phyloP scores from a whole-genome alignment of 2,888 invertebrate species.

The Dione vanillae region DNA sequence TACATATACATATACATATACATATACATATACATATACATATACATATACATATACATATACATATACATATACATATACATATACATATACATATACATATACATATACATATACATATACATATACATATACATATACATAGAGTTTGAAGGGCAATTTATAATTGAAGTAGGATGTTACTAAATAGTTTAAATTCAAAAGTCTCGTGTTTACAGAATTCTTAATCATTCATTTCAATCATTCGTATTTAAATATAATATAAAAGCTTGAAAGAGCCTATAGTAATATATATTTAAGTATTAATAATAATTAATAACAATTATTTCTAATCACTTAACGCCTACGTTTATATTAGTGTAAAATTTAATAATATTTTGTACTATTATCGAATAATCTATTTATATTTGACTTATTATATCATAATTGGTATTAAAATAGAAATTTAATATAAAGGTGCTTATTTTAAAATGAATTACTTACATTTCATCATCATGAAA shows the following conservation, averaged over 20 bases:
- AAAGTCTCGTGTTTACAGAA: too few species aligned
- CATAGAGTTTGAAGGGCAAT: too few species aligned
- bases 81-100: too few species aligned
- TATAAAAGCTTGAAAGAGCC: background rate
- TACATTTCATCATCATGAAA: slow-evolving; percentile 3
- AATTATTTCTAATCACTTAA: background rate
- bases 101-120: too few species aligned
- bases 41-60: too few species aligned
- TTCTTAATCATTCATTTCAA: too few species aligned
- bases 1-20: too few species aligned
- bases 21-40: too few species aligned
- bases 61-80: too few species aligned
- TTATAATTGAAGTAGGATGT: too few species aligned
- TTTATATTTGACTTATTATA: background rate
- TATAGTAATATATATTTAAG: background rate
- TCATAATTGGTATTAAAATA: slow-evolving; percentile 20
- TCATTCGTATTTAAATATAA: background rate
- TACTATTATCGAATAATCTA: background rate
- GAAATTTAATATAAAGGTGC: slow-evolving; percentile 2
- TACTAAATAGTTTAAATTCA: too few species aligned
- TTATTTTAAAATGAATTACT: slow-evolving; percentile 1
- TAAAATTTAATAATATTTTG: background rate
- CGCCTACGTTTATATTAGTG: background rate
- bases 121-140: too few species aligned
- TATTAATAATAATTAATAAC: background rate